Conservation (phyloP, 1,140 invertebrate species). For the Laupala kohalensis region DNA sequence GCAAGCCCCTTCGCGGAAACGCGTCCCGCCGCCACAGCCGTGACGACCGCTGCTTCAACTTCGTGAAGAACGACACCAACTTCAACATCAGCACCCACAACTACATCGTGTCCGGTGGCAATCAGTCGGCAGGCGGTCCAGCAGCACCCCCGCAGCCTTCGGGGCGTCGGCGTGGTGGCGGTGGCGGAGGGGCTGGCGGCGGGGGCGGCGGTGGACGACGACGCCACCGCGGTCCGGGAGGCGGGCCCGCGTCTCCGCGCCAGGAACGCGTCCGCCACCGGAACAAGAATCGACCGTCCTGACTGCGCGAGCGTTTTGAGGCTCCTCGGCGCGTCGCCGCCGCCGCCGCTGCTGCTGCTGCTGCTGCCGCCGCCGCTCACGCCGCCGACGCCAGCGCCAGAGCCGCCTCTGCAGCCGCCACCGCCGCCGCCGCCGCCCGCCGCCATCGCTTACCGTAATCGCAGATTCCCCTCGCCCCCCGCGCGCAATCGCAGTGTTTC, state of each 20-base stretch:
- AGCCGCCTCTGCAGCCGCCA: neutral
- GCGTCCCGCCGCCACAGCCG: constrained; percentile 23
- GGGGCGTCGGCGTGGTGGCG: too few species aligned
- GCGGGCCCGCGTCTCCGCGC: too few species aligned
- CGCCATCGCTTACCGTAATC: constrained; percentile 1
- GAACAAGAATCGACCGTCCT: too few species aligned
- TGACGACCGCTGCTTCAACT: constrained; percentile 34
- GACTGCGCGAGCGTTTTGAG: too few species aligned
- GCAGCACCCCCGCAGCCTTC: neutral
- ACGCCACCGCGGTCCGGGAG: too few species aligned
- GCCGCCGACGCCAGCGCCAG: constrained; percentile 6
- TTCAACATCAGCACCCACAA: constrained; percentile 37
- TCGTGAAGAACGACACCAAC: constrained; percentile 36
- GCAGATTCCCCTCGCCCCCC: neutral
- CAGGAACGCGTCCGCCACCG: too few species aligned
- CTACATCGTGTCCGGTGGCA: constrained; percentile 26
- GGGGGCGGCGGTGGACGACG: too few species aligned
- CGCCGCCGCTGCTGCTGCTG: constrained; percentile 4
- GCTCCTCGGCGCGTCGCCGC: neutral
- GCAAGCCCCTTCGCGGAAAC: constrained; percentile 27
- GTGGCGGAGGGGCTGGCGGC: too few species aligned
- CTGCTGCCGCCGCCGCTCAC: constrained; percentile 12
- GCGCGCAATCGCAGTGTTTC: neutral
- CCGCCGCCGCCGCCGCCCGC: neutral
- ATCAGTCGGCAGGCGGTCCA: neutral